Evolutionary conservation across 2,113 vertebrate species (phyloP).

Genomic region (Corythaeola cristata): DNA sequence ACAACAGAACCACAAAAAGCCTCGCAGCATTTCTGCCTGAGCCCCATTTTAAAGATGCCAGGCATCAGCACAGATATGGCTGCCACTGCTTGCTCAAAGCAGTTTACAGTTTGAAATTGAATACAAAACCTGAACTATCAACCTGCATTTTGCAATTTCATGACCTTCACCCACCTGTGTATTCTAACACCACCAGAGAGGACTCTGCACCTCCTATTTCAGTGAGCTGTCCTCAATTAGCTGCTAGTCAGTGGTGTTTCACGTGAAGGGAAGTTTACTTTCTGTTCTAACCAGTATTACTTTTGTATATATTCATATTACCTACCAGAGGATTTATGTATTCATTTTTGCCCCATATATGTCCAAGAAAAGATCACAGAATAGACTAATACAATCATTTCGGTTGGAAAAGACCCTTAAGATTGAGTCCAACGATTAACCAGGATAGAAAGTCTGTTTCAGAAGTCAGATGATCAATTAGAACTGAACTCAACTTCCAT

Average conservation of each 20-base stretch:
- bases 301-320: not conserved
- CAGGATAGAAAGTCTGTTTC: not conserved
- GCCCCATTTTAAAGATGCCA: not conserved
- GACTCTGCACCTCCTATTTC: not conserved
- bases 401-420: too few species aligned
- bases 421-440: too few species aligned
- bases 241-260: not conserved
- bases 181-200: not conserved
- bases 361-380: not conserved
- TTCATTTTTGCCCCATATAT: not conserved
- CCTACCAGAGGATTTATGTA: not conserved
- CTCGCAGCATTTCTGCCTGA: fast-evolving
- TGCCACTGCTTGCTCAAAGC: not conserved
- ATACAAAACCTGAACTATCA: not conserved
- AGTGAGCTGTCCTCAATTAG: not conserved
- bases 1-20: not conserved
- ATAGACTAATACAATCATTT: too few species aligned
- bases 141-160: not conserved
- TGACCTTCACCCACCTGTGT: not conserved
- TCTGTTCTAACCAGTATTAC: not conserved
- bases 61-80: not conserved
- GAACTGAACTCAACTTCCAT: not conserved
- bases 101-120: not conserved
- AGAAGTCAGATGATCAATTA: not conserved
- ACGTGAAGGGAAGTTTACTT: not conserved